Evolutionary conservation across 2,888 invertebrate genomes (phyloP).

Genomic region (Dicranocentrus wangi): DNA sequence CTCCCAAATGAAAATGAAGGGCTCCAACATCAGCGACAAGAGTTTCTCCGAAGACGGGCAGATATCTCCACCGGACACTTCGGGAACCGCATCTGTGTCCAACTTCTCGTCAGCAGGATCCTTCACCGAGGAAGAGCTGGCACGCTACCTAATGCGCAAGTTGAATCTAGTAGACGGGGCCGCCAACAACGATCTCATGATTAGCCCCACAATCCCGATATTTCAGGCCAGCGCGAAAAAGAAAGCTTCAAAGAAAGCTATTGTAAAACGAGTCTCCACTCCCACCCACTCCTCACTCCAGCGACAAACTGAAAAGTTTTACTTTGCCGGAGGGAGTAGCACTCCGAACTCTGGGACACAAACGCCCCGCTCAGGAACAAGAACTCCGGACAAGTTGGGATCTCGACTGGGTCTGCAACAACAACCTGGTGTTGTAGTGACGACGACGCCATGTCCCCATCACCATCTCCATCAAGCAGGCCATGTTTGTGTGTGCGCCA

Average conservation of each 20-base stretch:
- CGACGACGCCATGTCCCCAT: neutral
- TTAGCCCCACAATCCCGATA: conserved; percentile 1
- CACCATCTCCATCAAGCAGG: conserved; percentile 39
- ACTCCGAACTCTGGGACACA: conserved; percentile 21
- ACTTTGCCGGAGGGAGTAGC: conserved; percentile 10
- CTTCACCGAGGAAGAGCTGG: conserved; percentile 39
- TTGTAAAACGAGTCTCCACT: conserved; percentile 66
- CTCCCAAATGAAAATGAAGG: conserved; percentile 32
- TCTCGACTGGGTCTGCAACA: neutral
- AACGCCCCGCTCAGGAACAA: conserved; percentile 24
- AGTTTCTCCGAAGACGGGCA: no score
- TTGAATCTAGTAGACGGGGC: conserved; percentile 28
- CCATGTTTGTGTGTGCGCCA: conserved; percentile 60
- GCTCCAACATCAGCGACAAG: no score
- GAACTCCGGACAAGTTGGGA: neutral
- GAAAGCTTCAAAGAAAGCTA: conserved; percentile 63
- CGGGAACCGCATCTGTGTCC: neutral
- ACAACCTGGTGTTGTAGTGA: neutral
- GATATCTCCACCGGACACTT: neutral
- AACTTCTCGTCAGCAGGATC: neutral
- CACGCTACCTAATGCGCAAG: conserved; percentile 30
- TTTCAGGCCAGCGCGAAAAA: conserved; percentile 43
- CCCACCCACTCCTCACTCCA: conserved; percentile 68
- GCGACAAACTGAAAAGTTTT: conserved; percentile 65
- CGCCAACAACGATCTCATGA: neutral